A percentile compares a stretch with the other conserved stretches of the same genome.
Conservation (phyloP, 2,113 vertebrate species). For the Eulemur rufifrons region DNA sequence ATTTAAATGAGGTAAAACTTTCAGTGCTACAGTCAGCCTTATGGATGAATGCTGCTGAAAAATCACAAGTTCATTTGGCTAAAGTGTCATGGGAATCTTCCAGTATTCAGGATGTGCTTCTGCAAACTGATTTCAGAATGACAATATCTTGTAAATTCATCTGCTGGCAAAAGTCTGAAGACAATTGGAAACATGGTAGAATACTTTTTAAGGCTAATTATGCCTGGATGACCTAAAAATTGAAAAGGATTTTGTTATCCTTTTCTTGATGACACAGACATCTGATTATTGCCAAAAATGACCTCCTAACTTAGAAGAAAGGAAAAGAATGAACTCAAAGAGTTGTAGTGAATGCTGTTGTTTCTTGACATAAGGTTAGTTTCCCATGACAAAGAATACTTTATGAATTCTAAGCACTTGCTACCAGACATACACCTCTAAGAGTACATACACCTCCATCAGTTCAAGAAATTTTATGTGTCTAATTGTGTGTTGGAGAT, state of each 20-base stretch:
- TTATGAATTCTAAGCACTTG: background rate
- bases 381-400: background rate
- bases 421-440: background rate
- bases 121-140: slow-evolving; percentile 26
- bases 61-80: background rate
- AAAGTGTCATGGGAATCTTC: background rate
- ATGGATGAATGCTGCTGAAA: background rate
- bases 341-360: background rate
- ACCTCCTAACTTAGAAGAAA: slow-evolving; percentile 7
- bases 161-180: slow-evolving; percentile 27
- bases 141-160: slow-evolving; percentile 37
- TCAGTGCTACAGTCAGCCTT: background rate
- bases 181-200: background rate
- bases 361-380: background rate
- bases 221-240: slow-evolving; percentile 23
- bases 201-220: background rate
- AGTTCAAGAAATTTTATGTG: background rate
- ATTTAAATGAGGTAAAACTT: background rate
- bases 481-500: background rate
- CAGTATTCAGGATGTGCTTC: slow-evolving; percentile 4
- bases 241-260: slow-evolving; percentile 14
- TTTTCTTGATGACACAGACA: slow-evolving; percentile 38
- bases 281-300: slow-evolving; percentile 33
- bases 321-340: slow-evolving; percentile 17
- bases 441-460: background rate